Evolutionary conservation across 2,797 vertebrate genomes (phyloP).

Genomic region (Myoxocephalus aenaeus): DNA sequence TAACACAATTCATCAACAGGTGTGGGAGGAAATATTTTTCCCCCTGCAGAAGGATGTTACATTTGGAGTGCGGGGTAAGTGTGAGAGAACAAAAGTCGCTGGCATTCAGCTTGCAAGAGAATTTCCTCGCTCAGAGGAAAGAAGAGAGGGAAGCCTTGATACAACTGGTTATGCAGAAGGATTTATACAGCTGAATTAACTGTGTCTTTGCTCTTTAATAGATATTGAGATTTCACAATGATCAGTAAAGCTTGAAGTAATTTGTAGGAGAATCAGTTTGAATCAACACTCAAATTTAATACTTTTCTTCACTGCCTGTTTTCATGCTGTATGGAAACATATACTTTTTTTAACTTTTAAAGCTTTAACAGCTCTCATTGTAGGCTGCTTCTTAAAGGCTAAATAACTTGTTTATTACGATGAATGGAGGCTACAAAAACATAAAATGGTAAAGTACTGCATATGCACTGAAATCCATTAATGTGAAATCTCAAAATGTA

Average conservation of each 20-base stretch:
- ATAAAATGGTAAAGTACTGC: conserved; percentile 32
- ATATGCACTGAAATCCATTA: conserved; percentile 47
- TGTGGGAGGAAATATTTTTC: conserved; percentile 69
- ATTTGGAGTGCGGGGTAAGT: conserved; percentile 70
- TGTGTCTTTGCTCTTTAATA: conserved; percentile 37
- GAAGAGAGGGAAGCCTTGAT: conserved; percentile 59
- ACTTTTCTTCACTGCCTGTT: conserved; percentile 32
- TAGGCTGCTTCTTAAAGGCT: conserved; percentile 34
- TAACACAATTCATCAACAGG: conserved; percentile 78
- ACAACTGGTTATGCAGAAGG: conserved; percentile 47
- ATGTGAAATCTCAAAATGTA: conserved; percentile 64
- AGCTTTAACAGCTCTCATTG: conserved; percentile 36
- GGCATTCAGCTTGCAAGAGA: conserved; percentile 71
- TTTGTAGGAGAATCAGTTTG: conserved; percentile 7
- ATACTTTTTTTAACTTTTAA: conserved; percentile 1
- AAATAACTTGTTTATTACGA: conserved; percentile 40
- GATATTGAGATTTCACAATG: conserved; percentile 22
- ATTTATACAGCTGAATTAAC: conserved; percentile 56
- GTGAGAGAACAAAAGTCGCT: conserved; percentile 75
- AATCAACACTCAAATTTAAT: conserved; percentile 30
- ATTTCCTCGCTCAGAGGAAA: conserved; percentile 62
- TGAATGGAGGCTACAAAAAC: conserved; percentile 33
- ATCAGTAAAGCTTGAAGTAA: conserved; percentile 26
- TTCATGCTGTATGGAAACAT: conserved; percentile 21
- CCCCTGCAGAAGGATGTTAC: conserved; percentile 66